Base-by-base conservation (phyloP, 2,797 vertebrate genomes). In the Molossus alvarezi region DNA sequence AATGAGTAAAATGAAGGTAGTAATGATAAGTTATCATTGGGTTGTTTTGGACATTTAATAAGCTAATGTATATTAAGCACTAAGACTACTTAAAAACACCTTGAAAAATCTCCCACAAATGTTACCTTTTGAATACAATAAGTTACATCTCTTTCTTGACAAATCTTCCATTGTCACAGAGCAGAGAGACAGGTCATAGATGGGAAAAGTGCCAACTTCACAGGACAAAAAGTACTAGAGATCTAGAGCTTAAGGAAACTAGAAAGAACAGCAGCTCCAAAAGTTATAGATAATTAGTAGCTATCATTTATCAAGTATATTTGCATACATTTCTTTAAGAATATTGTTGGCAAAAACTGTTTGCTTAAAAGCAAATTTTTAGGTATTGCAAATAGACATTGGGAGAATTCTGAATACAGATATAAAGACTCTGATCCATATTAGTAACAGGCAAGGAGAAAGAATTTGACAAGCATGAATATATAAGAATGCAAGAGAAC, bases 191-290 rank as follows among this genome's bases (percentile, higher is more conserved):
- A 55, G 9, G n/a, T 76, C 37, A 45, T 53, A 11, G 27, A 57
- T 51, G 6, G 11, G 25, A 5, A 9, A 75, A 85, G 37, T 33
- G 57, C 29, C 81, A 69, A 58, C 9, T 89, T 55, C 4, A 58
- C 7, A 69, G 37, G 69, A 64, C 11, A n/a, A 51, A 84, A 90
- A 37, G 64, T 57, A 57, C 33, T 75, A 65, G n/a, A 41, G 29
- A 75, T 69, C 25, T n/a, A 85, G 29, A 75, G 37, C 23, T 84
- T 62, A 84, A 73, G 69, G 29, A 80, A 94, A 80, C 1, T 9
- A 57, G 45, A 65, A 14, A 57, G 55, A 77, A 75, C 76, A 87
- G 25, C 55, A 62, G 33, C 92, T 92, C 11, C 91, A 90, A 87
- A 48, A 29, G 51, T 90, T 71, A 64, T 29, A 41, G 76, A 62